phyloP scores from a whole-genome alignment of 2,888 invertebrate species.

The Mycalesis mineus region DNA sequence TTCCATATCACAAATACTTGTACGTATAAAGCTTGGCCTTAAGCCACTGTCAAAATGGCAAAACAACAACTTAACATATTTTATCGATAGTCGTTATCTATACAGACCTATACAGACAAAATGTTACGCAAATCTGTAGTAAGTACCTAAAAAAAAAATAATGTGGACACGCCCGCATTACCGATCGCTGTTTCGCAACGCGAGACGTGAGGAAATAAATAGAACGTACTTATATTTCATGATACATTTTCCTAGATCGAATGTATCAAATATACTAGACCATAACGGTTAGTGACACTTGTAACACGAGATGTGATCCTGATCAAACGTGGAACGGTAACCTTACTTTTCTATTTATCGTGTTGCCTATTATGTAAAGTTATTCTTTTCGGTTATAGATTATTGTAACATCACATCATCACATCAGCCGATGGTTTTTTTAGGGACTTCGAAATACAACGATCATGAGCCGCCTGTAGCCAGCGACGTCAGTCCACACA shows the following conservation, averaged over 20 bases:
- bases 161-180: conserved; percentile 22
- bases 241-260: conserved; percentile 30
- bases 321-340: conserved; percentile 11
- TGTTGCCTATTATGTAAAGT: background rate
- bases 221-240: conserved; percentile 29
- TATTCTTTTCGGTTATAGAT: background rate
- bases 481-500: no score
- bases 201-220: conserved; percentile 27
- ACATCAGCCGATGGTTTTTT: no score
- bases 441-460: no score
- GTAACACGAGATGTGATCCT: conserved; percentile 20
- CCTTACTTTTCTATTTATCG: conserved; percentile 8
- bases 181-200: conserved; percentile 25
- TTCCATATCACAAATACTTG: no score
- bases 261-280: conserved; percentile 29
- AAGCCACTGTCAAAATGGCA: no score
- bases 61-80: no score
- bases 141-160: conserved; percentile 9
- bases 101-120: background rate
- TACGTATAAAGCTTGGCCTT: no score
- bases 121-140: conserved; percentile 1
- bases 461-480: no score
- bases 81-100: no score
- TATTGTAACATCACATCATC: no score
- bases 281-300: conserved; percentile 30